Conservation (phyloP, 2,797 vertebrate species). For the Pseudocheirus occidentalis region DNA sequence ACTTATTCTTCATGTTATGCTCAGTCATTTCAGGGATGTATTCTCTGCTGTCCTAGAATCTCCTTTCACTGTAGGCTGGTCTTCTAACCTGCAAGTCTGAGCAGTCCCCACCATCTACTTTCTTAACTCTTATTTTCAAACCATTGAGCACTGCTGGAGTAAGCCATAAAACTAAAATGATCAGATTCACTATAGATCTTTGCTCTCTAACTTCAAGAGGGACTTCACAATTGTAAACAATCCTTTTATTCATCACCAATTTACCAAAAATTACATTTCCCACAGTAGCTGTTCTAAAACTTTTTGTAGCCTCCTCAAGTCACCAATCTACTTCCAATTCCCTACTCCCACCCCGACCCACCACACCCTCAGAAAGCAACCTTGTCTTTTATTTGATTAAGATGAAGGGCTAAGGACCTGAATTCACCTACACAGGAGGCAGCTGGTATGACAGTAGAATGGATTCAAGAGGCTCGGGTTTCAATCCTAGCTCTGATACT, state of each 20-base stretch:
- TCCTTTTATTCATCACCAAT: neutral
- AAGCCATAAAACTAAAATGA: neutral
- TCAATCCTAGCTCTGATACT: neutral
- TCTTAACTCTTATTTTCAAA: neutral
- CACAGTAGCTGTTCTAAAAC: neutral
- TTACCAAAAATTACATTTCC: neutral
- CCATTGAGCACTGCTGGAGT: neutral
- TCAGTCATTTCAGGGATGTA: neutral
- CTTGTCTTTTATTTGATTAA: neutral
- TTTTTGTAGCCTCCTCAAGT: neutral
- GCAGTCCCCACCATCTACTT: neutral
- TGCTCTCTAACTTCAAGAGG: neutral
- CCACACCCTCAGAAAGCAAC: neutral
- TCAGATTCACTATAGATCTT: neutral
- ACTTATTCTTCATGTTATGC: neutral
- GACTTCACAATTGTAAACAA: neutral
- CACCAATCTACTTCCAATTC: neutral
- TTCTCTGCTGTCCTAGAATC: neutral
- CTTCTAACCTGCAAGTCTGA: neutral
- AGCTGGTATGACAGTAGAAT: neutral
- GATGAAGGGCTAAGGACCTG: neutral
- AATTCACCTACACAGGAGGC: neutral
- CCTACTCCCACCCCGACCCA: no score
- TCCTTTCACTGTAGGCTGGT: neutral
- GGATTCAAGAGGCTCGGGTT: neutral